Evolutionary conservation across 2,797 vertebrate genomes (phyloP), one percentile per base, ranked within the genome.

Genomic region (Pangasius djambal): DNA sequence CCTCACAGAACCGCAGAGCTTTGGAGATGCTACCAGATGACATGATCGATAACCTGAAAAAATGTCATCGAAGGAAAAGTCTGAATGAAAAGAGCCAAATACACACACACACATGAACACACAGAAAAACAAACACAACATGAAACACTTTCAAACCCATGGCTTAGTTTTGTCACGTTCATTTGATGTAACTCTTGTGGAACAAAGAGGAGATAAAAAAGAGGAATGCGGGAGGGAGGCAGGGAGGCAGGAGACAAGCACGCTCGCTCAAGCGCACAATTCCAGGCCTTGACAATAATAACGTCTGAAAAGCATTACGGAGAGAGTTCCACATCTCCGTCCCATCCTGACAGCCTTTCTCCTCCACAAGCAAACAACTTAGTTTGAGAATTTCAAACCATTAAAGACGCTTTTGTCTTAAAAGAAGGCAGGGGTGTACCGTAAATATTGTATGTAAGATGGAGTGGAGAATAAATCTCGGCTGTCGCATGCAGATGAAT

Each of bases 131-230:
- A 61, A 44, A 57, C 69, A 6, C 85, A 65, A 50, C 81, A 55
- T 37, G 82, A 69, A 86, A 74, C 59, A 63, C 81, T 89, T 90
- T 90, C 85, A 44, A 89, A 89, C 74, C 50, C 81, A 86, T n/a
- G 57, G 44, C 75, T 89, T 61, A 34, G 89, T 87, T 92, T 91
- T 77, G 90, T 91, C 85, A 70, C 34, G 57, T 90, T 63, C 31
- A 25, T 90, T 89, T 91, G 86, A 92, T 89, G 82, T 70, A 89
- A 88, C 91, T 89, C 83, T 90, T 70, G 85, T 88, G 89, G 88
- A 93, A 92, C 90, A 92, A 92, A 90, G 90, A 89, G 70, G 85
- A 90, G 89, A 91, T 89, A 91, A 92, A 91, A 91, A 40, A 40
- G 82, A 89, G 88, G 86, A 92, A 77, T 63, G 86, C 79, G 55